Evolutionary conservation across 2,797 vertebrate species (phyloP).

Genomic region (Myripristis jacobus): DNA sequence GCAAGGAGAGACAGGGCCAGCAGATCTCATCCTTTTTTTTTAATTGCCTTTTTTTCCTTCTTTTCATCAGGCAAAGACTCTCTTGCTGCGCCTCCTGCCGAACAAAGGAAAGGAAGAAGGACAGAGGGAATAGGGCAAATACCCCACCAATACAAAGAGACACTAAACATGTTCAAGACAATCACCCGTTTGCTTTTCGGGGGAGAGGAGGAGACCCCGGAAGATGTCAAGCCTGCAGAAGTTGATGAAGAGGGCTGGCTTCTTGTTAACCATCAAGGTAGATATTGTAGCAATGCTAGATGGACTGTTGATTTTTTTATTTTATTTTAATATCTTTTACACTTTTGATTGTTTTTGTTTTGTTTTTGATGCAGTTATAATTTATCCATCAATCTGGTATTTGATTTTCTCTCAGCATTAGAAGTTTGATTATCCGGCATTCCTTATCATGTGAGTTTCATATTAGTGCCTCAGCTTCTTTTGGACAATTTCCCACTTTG

Average conservation of each 20-base stretch:
- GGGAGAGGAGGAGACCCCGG: constrained; percentile 66
- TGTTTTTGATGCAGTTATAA: background rate
- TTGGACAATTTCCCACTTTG: background rate
- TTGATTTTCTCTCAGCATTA: background rate
- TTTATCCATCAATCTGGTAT: background rate
- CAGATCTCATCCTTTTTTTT: background rate
- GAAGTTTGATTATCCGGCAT: background rate
- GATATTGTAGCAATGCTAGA: constrained; percentile 50
- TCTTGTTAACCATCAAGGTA: constrained; percentile 91
- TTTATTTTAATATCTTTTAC: too few relatives aligned
- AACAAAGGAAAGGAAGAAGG: constrained; percentile 27
- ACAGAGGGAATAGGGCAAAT: constrained; percentile 2
- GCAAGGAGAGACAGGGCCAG: background rate
- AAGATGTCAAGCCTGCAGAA: constrained; percentile 80
- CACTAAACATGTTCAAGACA: constrained; percentile 88
- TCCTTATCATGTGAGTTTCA: background rate
- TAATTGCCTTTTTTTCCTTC: background rate
- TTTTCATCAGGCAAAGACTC: constrained; percentile 31
- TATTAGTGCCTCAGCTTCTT: background rate
- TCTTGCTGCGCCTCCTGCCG: constrained; percentile 9
- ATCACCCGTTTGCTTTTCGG: constrained; percentile 91
- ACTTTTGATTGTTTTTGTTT: background rate
- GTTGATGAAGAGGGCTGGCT: constrained; percentile 92
- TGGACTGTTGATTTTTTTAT: background rate
- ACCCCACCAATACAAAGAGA: constrained; percentile 16